Percentiles rank a stretch among this genome's conserved stretches.
Evolutionary conservation across 1,140 invertebrate genomes (phyloP).

Genomic region (Notospermus geniculatus): DNA sequence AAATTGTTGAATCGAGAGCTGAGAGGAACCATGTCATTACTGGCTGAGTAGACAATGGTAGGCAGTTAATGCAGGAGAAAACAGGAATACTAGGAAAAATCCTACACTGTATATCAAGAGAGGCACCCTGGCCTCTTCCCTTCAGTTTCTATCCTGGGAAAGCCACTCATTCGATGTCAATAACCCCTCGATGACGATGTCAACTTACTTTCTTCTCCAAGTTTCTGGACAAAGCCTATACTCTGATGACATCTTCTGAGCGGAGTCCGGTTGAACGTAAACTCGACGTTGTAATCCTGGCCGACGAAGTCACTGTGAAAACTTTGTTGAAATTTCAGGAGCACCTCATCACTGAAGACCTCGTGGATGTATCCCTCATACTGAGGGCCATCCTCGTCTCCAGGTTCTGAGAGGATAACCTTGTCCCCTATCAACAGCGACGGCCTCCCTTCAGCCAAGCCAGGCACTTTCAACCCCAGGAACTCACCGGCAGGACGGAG

Average conservation of each 20-base stretch:
- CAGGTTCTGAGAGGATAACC: conserved; percentile 60
- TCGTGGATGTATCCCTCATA: conserved; percentile 81
- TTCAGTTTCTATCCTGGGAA: too few species aligned
- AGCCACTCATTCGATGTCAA: too few species aligned
- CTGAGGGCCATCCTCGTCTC: conserved; percentile 32
- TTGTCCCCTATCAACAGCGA: conserved; percentile 79
- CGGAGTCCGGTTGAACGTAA: conserved; percentile 62
- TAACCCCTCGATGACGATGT: conserved; percentile 1
- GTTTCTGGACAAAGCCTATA: conserved; percentile 60
- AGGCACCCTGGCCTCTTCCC: too few species aligned
- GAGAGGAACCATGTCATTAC: too few species aligned
- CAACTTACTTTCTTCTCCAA: conserved; percentile 55
- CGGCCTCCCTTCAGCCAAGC: conserved; percentile 78
- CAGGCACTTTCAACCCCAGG: conserved; percentile 72
- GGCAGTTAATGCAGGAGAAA: too few species aligned
- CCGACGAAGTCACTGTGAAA: conserved; percentile 71
- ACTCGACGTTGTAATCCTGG: conserved; percentile 63
- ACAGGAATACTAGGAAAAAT: too few species aligned
- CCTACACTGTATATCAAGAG: too few species aligned
- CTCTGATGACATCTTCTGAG: conserved; percentile 68
- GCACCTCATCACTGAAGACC: conserved; percentile 59
- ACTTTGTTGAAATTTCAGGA: conserved; percentile 69
- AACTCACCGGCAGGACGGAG: conserved; percentile 64
- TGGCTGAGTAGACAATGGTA: too few species aligned
- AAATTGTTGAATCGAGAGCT: too few species aligned